Percentiles rank a stretch among this genome's conserved stretches.
Conservation (phyloP, 1,140 invertebrate genomes). For the Zaprionus camerounensis region DNA sequence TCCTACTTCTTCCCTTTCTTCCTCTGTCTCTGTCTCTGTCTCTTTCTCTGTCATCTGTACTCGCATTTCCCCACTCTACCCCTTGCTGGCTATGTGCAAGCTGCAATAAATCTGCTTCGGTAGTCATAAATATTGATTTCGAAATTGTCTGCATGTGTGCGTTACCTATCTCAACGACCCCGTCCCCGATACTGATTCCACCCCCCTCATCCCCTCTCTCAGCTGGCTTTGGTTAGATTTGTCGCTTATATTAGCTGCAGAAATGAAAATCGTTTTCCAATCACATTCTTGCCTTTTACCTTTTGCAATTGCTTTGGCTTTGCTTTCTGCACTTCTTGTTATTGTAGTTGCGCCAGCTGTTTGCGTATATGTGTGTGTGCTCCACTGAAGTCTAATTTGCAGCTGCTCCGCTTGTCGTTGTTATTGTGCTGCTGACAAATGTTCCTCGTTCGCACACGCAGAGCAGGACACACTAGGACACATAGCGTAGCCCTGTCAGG, state of each 20-base stretch:
- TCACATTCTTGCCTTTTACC: constrained; percentile 77
- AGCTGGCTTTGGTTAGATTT: constrained; percentile 65
- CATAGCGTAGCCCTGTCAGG: neutral
- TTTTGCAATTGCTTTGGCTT: constrained; percentile 55
- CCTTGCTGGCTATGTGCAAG: constrained; percentile 26
- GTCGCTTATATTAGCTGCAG: constrained; percentile 82
- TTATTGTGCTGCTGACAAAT: constrained; percentile 62
- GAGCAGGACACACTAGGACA: neutral
- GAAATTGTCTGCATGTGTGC: constrained; percentile 69
- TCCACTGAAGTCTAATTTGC: constrained; percentile 68
- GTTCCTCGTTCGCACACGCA: constrained; percentile 1
- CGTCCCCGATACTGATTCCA: too few relatives aligned
- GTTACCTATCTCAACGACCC: neutral
- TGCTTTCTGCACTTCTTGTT: constrained; percentile 54
- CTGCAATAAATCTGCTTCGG: constrained; percentile 78
- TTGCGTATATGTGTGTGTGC: constrained; percentile 20
- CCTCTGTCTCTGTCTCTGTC: too few relatives aligned
- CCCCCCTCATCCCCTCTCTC: too few relatives aligned
- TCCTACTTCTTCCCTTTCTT: neutral
- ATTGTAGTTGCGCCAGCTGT: constrained; percentile 16
- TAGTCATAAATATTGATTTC: constrained; percentile 83
- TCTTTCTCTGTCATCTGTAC: constrained; percentile 1
- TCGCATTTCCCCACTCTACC: too few relatives aligned
- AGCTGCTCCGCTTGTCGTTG: constrained; percentile 62
- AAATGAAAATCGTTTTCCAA: constrained; percentile 83